These are phyloP conservation scores for Solenopsis fugax DNA, from an alignment of 1,140 invertebrate species.

Conservation along the genomic window DNA sequence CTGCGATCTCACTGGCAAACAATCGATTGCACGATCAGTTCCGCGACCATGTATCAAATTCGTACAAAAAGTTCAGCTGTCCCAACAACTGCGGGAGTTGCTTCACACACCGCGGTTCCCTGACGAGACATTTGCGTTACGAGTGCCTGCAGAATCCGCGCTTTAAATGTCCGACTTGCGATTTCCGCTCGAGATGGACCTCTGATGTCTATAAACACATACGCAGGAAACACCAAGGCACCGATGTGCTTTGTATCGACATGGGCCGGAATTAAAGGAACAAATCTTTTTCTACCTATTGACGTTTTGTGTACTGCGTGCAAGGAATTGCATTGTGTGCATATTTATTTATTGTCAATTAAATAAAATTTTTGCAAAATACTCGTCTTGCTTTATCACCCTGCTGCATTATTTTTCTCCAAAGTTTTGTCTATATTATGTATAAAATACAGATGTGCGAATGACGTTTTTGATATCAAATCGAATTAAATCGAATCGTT, in stretches of 20 bases:
- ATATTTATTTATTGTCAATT: not conserved
- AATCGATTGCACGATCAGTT: not conserved
- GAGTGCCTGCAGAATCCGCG: constrained; percentile 85
- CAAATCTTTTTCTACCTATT: not conserved
- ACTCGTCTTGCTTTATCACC: not conserved
- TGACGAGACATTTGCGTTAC: constrained; percentile 84
- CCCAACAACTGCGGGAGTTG: constrained; percentile 71
- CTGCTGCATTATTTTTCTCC: not conserved
- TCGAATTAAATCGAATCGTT: too few relatives aligned
- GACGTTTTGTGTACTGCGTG: not conserved
- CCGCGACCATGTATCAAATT: not conserved
- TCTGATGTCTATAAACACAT: constrained; percentile 76
- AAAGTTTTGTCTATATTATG: not conserved
- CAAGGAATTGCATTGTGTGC: not conserved
- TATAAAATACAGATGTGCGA: not conserved
- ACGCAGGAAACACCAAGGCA: constrained; percentile 61
- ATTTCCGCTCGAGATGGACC: constrained; percentile 74
- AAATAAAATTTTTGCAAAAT: not conserved
- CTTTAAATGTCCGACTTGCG: constrained; percentile 85
- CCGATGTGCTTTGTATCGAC: constrained; percentile 62
- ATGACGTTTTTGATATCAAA: too few relatives aligned
- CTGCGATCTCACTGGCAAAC: not conserved
- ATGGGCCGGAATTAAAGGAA: constrained; percentile 40
- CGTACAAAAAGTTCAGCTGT: constrained; percentile 60
- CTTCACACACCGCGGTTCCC: constrained; percentile 74